Evolutionary conservation across 2,113 vertebrate species (phyloP), one percentile per base, ranked within the genome.

Genomic region (Austrofundulus limnaeus): DNA sequence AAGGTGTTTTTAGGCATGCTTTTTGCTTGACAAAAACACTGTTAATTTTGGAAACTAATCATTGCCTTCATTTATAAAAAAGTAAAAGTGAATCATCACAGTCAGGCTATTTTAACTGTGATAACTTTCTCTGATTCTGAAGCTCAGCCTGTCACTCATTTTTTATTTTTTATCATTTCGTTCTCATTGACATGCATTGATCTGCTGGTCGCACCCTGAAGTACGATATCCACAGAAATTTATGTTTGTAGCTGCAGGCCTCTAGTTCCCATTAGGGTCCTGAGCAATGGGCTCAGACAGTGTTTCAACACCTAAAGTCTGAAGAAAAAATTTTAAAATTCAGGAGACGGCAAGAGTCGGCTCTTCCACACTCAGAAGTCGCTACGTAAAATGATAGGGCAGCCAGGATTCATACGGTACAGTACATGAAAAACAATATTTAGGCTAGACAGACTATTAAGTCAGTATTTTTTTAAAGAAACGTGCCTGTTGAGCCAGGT

Each of bases 281-380:
- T 90, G 88, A 91, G 88, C 79, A 81, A 90, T 90, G 82, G 87
- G 84, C 61, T 78, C 20, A 59, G 75, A 66, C 78, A 78, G 52
- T 77, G 83, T 89, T 86, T 86, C 79, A 89, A 81, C 88, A 90
- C 86, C 83, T 82, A 70, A 42, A 67, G 66, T 77, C 88, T 67
- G 78, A 82, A 59, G 82, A 77, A 78, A 80, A 86, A n/a, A n/a
- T n/a, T n/a, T n/a, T n/a, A n/a, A n/a, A n/a, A n/a, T n/a, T n/a
- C n/a, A n/a, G n/a, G n/a, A n/a, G n/a, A n/a, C n/a, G n/a, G n/a
- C n/a, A n/a, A n/a, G n/a, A n/a, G n/a, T n/a, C n/a, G n/a, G n/a
- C n/a, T n/a, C 86, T 85, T 7, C 75, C 49, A 25, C 50, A 38
- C 51, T 59, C 37, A 54, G 75, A 76, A 49, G 72, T 28, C 31